Evolutionary conservation across 2,888 invertebrate genomes (phyloP).

Genomic region (Kryphioiulus occultus): DNA sequence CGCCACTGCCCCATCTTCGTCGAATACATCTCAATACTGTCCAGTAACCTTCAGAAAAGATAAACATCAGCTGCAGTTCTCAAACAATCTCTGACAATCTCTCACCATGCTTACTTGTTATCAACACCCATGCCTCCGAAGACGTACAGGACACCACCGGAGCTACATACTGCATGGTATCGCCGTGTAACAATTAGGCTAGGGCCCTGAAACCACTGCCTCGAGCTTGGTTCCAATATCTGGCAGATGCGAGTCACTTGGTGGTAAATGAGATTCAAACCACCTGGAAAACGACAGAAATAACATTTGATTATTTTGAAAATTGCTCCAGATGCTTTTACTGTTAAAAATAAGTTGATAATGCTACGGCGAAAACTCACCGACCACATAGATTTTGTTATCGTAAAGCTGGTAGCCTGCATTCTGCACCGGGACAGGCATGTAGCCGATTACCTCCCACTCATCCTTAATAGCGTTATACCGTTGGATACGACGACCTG

Average conservation of each 20-base stretch:
- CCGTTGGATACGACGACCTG: background rate
- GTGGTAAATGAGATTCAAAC: background rate
- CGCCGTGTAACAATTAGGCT: background rate
- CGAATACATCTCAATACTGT: background rate
- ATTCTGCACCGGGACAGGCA: background rate
- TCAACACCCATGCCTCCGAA: constrained; percentile 33
- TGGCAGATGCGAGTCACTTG: constrained; percentile 3
- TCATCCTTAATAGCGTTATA: constrained; percentile 9
- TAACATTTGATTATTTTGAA: too few relatives aligned
- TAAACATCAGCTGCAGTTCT: too few relatives aligned
- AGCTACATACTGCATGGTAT: background rate
- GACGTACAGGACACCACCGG: background rate
- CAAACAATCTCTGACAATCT: too few relatives aligned
- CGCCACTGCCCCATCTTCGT: background rate
- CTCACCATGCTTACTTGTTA: background rate
- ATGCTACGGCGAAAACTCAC: background rate
- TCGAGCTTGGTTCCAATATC: background rate
- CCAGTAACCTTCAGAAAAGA: background rate
- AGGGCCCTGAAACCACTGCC: constrained; percentile 2
- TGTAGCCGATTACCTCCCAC: constrained; percentile 18
- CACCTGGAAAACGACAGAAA: background rate
- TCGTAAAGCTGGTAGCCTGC: background rate
- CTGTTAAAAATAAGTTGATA: too few relatives aligned
- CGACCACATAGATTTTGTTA: background rate
- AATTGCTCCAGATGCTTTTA: too few relatives aligned